Conservation (phyloP, 2,888 invertebrate genomes). For the Lepidochrysops patricia region DNA sequence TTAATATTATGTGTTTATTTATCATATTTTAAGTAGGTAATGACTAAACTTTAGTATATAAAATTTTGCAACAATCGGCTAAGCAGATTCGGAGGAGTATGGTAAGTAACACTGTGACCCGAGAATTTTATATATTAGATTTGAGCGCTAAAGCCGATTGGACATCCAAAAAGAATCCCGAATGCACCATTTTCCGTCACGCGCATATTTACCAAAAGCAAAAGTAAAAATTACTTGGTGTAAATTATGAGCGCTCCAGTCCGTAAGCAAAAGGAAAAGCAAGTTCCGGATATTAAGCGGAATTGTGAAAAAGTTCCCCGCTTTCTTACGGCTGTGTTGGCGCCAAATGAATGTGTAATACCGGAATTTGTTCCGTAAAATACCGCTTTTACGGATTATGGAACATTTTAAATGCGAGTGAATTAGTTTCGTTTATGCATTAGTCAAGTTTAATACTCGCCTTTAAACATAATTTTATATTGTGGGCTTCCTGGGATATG, state of each 20-base stretch:
- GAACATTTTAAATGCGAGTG: neutral
- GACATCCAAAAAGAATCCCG: no score
- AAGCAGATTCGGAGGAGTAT: no score
- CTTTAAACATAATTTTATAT: no score
- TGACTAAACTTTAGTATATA: no score
- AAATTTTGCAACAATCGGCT: no score
- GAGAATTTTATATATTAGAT: no score
- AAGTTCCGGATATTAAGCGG: constrained; percentile 23
- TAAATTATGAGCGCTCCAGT: constrained; percentile 1
- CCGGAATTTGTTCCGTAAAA: constrained; percentile 19
- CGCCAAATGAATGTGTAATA: constrained; percentile 23
- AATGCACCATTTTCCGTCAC: neutral
- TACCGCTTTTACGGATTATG: neutral
- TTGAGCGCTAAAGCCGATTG: no score
- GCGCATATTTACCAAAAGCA: neutral
- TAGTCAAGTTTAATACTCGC: no score
- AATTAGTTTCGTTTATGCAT: neutral
- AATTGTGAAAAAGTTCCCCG: constrained; percentile 11
- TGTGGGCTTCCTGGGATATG: no score
- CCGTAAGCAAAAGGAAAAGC: constrained; percentile 4
- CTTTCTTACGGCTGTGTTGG: constrained; percentile 19
- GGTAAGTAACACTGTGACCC: no score
- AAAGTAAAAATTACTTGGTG: constrained; percentile 9
- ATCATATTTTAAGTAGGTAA: no score
- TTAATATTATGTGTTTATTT: no score